These are phyloP conservation scores for Microtus oregoni DNA, from an alignment of 2,113 vertebrate genomes.

Conservation along the genomic window DNA sequence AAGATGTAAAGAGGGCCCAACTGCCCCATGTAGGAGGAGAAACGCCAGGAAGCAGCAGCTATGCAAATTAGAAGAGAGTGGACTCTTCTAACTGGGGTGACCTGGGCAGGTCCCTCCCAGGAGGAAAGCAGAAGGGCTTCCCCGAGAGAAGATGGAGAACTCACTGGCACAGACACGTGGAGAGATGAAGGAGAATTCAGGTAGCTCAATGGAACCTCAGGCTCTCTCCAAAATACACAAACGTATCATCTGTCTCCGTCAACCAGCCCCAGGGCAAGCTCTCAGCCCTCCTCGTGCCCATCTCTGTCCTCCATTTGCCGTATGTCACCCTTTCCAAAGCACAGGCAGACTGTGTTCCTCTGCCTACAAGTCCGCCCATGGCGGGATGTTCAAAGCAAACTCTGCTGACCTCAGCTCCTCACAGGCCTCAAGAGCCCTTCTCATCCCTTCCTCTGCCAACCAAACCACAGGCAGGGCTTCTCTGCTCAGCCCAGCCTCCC, in stretches of 20 bases:
- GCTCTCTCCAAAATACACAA: background rate
- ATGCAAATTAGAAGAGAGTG: background rate
- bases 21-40: background rate
- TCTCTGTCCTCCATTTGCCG: background rate
- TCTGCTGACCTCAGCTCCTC: background rate
- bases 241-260: background rate
- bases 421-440: background rate
- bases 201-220: background rate
- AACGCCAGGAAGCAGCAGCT: background rate
- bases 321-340: background rate
- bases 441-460: background rate
- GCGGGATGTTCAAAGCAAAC: background rate
- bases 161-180: background rate
- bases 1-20: background rate
- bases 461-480: background rate
- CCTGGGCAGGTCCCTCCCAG: background rate
- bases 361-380: background rate
- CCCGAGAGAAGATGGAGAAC: background rate
- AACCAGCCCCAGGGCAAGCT: background rate
- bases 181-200: background rate
- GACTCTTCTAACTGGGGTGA: background rate
- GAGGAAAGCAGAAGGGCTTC: background rate
- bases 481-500: too few species aligned
- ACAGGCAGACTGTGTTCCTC: background rate
- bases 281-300: background rate